phyloP scores from a whole-genome alignment of 2,797 vertebrate genomes.

The Gadopsis bispinosus region DNA sequence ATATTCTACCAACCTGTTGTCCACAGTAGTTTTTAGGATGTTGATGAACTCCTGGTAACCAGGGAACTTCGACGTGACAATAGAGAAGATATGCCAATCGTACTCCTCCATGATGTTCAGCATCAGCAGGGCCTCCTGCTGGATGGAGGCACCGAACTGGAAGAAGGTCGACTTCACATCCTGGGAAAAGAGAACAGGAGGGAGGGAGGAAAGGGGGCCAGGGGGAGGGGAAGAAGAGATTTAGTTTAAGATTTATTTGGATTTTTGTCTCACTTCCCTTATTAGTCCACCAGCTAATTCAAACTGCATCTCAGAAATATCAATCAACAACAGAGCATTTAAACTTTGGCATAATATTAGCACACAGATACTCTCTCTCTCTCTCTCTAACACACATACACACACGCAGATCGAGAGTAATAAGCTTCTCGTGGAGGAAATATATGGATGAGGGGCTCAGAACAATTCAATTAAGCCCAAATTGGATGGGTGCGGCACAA shows the following conservation, averaged over 20 bases:
- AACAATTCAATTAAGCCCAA: conserved; percentile 80
- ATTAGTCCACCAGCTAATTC: conserved; percentile 27
- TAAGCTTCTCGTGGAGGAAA: conserved; percentile 60
- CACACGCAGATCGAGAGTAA: conserved; percentile 51
- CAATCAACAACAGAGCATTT: conserved; percentile 51
- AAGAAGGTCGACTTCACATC: conserved; percentile 97
- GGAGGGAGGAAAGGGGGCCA: not conserved
- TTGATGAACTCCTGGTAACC: conserved; percentile 97
- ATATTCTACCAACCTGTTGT: conserved; percentile 86
- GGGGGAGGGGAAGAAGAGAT: conserved; percentile 1
- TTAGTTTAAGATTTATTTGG: conserved; percentile 33
- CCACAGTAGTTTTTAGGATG: conserved; percentile 95
- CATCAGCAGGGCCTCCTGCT: conserved; percentile 96
- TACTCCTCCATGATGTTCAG: conserved; percentile 99
- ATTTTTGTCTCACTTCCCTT: conserved; percentile 26
- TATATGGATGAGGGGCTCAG: conserved; percentile 70
- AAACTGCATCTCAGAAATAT: conserved; percentile 43
- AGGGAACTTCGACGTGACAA: conserved; percentile 97
- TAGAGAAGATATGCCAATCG: conserved; percentile 97
- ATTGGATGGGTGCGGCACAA: conserved; percentile 75
- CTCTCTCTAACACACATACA: conserved; percentile 18
- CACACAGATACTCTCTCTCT: not conserved
- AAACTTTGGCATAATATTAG: conserved; percentile 41
- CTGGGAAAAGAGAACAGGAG: conserved; percentile 77
- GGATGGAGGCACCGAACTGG: conserved; percentile 98